Evolutionary conservation across 2,113 vertebrate genomes (phyloP).

Genomic region (Phaethornis superciliosus): DNA sequence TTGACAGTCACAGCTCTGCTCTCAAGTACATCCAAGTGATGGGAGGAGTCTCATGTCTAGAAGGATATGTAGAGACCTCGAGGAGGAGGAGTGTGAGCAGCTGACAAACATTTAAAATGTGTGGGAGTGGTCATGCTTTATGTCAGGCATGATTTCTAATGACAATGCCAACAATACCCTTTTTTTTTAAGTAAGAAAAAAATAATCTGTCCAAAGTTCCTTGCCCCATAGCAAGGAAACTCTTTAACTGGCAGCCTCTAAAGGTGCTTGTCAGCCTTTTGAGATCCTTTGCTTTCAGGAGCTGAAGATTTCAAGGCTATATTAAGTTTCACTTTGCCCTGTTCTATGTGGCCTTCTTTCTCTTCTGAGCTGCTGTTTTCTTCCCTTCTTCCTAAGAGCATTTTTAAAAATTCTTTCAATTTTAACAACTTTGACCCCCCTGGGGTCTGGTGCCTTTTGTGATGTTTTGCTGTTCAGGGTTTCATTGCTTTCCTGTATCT

Average conservation of each 20-base stretch:
- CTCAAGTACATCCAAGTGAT: not conserved
- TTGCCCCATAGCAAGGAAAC: not conserved
- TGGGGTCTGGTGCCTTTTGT: not conserved
- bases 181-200: not conserved
- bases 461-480: not conserved
- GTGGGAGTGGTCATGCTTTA: not conserved
- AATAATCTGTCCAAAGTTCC: not conserved
- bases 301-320: not conserved
- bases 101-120: not conserved
- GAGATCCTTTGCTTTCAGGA: not conserved
- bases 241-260: not conserved
- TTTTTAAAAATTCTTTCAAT: not conserved
- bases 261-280: not conserved
- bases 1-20: not conserved
- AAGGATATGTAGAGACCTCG: not conserved
- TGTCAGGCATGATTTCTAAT: not conserved
- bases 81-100: not conserved
- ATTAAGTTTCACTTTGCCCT: not conserved
- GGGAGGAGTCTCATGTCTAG: not conserved
- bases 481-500: not conserved
- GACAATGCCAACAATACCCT: not conserved
- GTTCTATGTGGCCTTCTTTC: rapidly evolving
- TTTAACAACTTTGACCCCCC: not conserved
- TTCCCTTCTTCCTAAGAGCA: not conserved
- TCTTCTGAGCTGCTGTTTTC: not conserved